Evolutionary conservation across 2,888 invertebrate genomes (phyloP), one percentile per base, ranked within the genome.

Genomic region (Drosophila lacicola): DNA sequence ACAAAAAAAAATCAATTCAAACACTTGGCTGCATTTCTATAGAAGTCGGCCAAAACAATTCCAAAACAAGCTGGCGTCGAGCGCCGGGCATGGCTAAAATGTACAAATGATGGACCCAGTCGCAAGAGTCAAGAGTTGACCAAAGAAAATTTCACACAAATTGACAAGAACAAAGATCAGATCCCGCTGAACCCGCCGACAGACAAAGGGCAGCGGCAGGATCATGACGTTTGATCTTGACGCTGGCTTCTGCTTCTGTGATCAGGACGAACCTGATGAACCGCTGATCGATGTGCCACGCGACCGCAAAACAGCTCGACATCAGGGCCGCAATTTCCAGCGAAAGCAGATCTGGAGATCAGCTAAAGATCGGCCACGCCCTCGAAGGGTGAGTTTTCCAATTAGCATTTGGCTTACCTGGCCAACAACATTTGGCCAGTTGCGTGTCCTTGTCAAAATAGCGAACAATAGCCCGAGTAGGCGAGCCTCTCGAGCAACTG

Each of bases 1-100:
- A 29, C 39, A 67, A 63, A 1, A 17, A n/a, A n/a, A n/a, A 88
- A 88, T 83, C 83, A 88, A 86, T 88, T 82, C 83, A 57, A 78
- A 67, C 69, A 81, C 72, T 71, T 82, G 56, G 61, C 57, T 78
- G 81, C 74, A 70, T 83, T 88, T 84, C 88, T 74, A 85, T 45
- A 60, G 82, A 88, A 80, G 78, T 53, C 50, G 73, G 62, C 41
- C 70, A 78, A 84, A 87, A 83, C 87, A 86, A 86, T 78, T 61
- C 56, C 29, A 82, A 80, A 72, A 76, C 73, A 61, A 58, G 55
- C 55, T 49, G 63, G 57, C 71, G 58, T 60, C 60, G 70, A 90
- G 89, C 91, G 90, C 91, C 91, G 70, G 82, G 70, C 91, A 90
- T 89, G 84, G 89, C 91, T 91, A 91, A 91, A 91, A 80, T 84